Base-by-base conservation (phyloP, 2,797 vertebrate species). In the Denticeps clupeoides region DNA sequence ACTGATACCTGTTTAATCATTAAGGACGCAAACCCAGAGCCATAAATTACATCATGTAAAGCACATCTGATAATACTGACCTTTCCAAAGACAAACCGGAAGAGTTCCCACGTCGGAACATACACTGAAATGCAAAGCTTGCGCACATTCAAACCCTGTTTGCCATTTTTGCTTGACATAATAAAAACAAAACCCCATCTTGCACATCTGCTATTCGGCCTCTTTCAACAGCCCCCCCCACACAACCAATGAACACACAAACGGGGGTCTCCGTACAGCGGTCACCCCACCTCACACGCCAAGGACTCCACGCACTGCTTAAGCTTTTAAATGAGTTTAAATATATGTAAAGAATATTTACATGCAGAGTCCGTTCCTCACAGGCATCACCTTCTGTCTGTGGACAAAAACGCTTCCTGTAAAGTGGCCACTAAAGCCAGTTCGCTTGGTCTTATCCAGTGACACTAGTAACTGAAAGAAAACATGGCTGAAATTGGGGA, bases 311-410 rank as follows among this genome's bases (percentile, higher is more conserved):
- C 18, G 45, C 44, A 53, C 47, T 53, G 60, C 65, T 68, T 57
- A 72, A 67, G 62, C 58, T 46, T 45, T 60, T 65, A 47, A 53
- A 61, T 69, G 59, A 65, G 62, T 68, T 81, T 80, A 82, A 83
- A 80, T 79, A 78, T 70, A 80, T 26, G 66, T 68, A 67, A 68
- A 56, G 69, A 78, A 71, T 82, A 83, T 85, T 60, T 85, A 83
- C 78, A 71, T 59, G 64, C 59, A 58, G 74, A 70, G 71, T 59
- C 49, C 44, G 9, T 35, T 57, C 43, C 50, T 53, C 46, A 2
- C 35, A 38, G 35, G 35, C 35, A 46, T 40, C 40, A 40, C 19
- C 41, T 29, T 53, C 27, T 35, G 13, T 51, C n/a, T n/a, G n/a
- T n/a, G n/a, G n/a, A 51, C 41, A 45, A 31, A 46, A 24, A 45